phyloP scores from a whole-genome alignment of 2,113 vertebrate genomes.

The Pygoscelis antarcticus region DNA sequence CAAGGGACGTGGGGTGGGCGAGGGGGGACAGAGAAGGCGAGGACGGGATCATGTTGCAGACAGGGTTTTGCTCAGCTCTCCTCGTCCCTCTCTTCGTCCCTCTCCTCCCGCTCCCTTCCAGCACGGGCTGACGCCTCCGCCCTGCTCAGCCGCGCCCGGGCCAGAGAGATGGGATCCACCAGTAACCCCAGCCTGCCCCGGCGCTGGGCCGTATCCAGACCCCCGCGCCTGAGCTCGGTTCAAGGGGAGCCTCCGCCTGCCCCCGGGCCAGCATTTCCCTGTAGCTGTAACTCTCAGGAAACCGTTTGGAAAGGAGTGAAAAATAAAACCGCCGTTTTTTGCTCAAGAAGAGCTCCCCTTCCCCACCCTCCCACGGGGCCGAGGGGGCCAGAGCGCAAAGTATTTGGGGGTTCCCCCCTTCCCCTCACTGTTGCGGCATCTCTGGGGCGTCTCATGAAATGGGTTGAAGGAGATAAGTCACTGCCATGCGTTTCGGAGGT shows the following conservation, averaged over 20 bases:
- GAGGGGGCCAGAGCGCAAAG: neutral
- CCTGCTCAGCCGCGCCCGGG: fast-evolving
- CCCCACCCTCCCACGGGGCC: neutral
- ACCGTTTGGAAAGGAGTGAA: neutral
- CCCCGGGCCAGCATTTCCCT: neutral
- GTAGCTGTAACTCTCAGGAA: neutral
- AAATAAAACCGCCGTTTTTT: neutral
- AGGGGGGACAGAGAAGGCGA: neutral
- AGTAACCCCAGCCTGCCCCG: neutral
- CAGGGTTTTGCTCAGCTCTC: neutral
- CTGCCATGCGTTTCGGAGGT: fast-evolving
- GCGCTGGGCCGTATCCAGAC: fast-evolving
- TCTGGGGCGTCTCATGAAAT: neutral
- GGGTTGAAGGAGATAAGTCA: neutral
- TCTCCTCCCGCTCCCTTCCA: neutral
- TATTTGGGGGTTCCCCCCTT: neutral
- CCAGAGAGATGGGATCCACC: neutral
- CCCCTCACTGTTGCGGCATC: fast-evolving
- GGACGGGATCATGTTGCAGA: fast-evolving
- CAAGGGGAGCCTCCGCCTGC: neutral
- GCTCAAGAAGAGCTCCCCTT: neutral
- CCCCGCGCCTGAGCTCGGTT: fast-evolving
- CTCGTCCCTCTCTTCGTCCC: neutral
- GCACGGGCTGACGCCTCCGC: fast-evolving
- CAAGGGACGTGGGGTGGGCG: neutral